Percentiles rank a stretch among this genome's conserved stretches.
Evolutionary conservation across 1,140 invertebrate species (phyloP).

Genomic region (Drosophila saltans): DNA sequence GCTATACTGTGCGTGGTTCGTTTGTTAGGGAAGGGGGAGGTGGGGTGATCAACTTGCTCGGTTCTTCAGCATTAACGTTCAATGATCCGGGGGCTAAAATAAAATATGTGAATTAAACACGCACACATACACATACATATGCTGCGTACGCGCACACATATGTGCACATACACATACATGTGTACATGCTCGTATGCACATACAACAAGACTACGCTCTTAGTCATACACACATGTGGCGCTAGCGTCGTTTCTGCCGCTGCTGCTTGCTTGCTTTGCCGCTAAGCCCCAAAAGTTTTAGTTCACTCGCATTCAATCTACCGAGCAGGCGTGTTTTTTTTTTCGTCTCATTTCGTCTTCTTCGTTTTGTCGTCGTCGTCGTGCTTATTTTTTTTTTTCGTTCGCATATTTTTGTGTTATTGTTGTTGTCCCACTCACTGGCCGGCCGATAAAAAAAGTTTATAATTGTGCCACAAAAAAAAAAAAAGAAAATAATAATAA

Average conservation of each 20-base stretch:
- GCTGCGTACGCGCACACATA: conserved; percentile 9
- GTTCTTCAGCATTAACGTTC: conserved; percentile 61
- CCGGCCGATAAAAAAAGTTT: conserved; percentile 11
- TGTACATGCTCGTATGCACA: conserved; percentile 22
- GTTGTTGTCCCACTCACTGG: conserved; percentile 4
- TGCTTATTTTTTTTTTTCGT: conserved; percentile 40
- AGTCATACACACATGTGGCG: conserved; percentile 28
- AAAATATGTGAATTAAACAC: conserved; percentile 34
- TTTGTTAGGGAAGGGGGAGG: not conserved
- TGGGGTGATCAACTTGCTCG: conserved; percentile 61
- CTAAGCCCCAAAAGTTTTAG: conserved; percentile 48
- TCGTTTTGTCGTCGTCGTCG: conserved; percentile 42
- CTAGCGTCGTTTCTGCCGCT: conserved; percentile 34
- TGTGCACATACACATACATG: conserved; percentile 1
- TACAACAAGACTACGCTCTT: not conserved
- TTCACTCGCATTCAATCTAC: conserved; percentile 77
- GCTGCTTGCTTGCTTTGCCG: conserved; percentile 16
- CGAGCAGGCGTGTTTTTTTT: conserved; percentile 73
- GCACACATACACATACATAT: conserved; percentile 13
- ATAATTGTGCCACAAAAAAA: conserved; percentile 14
- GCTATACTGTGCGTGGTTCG: not conserved
- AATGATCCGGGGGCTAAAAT: conserved; percentile 56
- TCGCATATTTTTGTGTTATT: conserved; percentile 2
- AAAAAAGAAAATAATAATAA: not conserved
- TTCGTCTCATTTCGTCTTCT: conserved; percentile 52